Evolutionary conservation across 2,888 invertebrate genomes (phyloP).

Genomic region (Empis stercorea): DNA sequence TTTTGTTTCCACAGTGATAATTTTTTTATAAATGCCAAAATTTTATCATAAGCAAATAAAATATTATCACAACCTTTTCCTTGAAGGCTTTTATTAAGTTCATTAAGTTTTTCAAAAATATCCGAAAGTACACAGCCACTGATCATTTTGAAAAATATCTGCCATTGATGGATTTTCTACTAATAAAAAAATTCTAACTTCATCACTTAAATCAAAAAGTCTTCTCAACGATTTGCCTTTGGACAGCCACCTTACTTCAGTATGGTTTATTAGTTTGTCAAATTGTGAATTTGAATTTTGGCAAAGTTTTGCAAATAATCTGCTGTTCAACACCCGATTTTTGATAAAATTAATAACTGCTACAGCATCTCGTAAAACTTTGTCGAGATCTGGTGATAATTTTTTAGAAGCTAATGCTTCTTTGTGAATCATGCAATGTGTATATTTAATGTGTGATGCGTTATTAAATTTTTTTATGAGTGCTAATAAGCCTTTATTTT

Average conservation of each 20-base stretch:
- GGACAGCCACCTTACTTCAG: neutral
- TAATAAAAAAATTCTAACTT: neutral
- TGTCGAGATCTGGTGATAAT: neutral
- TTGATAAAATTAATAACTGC: neutral
- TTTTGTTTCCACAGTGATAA: neutral
- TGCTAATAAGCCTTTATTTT: neutral
- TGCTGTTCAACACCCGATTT: neutral
- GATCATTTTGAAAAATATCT: neutral
- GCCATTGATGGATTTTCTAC: neutral
- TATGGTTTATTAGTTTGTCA: neutral
- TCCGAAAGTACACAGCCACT: neutral
- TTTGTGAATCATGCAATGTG: neutral
- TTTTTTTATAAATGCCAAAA: neutral
- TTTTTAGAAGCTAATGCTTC: neutral
- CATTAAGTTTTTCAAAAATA: neutral
- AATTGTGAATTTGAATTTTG: neutral
- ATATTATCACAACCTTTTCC: neutral
- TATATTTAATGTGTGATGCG: neutral
- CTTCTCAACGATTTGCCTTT: neutral
- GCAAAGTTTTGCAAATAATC: neutral
- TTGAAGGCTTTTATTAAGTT: neutral
- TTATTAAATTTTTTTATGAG: neutral
- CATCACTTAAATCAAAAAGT: neutral
- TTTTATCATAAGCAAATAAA: neutral
- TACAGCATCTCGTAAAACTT: neutral